A percentile compares a stretch with the other conserved stretches of the same genome.
Conservation (phyloP, 2,888 invertebrate species). For the Lepidocyrtinus sp. region DNA sequence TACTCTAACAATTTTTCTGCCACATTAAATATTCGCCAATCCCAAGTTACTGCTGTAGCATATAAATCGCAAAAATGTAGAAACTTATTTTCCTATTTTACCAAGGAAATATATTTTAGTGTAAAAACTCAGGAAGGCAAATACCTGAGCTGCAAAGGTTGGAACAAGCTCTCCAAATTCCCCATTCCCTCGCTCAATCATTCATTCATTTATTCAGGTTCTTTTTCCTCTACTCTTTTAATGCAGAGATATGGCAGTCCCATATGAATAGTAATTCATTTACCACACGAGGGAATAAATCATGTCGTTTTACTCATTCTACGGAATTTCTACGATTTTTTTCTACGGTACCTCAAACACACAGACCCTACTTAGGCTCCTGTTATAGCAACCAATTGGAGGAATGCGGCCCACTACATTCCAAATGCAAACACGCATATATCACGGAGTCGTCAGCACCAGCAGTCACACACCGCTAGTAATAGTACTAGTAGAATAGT, state of each 20-base stretch:
- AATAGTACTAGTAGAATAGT: no score
- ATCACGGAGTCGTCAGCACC: not conserved
- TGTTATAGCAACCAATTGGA: not conserved
- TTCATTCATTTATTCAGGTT: conserved; percentile 58
- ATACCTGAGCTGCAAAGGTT: no score
- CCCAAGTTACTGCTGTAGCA: no score
- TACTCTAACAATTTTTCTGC: no score
- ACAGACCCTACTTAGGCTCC: no score
- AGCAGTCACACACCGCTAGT: conserved; percentile 13
- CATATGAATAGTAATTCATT: conserved; percentile 58
- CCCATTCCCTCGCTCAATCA: conserved; percentile 52
- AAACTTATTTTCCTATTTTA: no score
- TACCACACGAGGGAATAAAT: conserved; percentile 56
- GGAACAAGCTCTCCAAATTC: no score
- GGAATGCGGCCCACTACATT: conserved; percentile 5
- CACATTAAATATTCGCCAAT: no score
- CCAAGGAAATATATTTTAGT: no score
- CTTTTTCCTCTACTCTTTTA: no score
- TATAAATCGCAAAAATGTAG: no score
- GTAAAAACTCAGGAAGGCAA: no score
- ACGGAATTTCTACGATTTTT: conserved; percentile 18
- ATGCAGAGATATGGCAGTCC: conserved; percentile 51
- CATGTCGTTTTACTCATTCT: conserved; percentile 54
- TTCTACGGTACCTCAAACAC: not conserved
- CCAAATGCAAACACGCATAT: conserved; percentile 13